Conservation (phyloP, 2,888 invertebrate species). For the Drosophila mercatorum region DNA sequence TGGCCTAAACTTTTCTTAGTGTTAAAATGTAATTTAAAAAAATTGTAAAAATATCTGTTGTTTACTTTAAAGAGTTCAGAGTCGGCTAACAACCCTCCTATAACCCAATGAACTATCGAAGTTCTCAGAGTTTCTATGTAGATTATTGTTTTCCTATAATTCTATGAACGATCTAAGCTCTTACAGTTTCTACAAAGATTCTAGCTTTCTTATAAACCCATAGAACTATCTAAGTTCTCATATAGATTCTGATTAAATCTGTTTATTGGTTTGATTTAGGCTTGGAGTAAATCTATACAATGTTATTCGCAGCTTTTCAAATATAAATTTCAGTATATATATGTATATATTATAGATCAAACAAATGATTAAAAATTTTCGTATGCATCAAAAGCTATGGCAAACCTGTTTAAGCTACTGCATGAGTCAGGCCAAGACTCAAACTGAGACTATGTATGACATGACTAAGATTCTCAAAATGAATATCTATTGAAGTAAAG, state of each 20-base stretch:
- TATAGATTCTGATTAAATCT: no score
- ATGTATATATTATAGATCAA: not conserved
- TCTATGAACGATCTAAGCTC: no score
- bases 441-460: not conserved
- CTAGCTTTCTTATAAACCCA: no score
- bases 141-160: no score
- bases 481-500: not conserved
- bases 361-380: not conserved
- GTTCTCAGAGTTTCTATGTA: no score
- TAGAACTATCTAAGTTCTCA: no score
- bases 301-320: not conserved
- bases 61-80: not conserved
- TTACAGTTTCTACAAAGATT: no score
- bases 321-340: not conserved
- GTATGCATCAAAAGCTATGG: not conserved
- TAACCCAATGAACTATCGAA: no score
- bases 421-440: not conserved
- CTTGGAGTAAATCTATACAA: no score
- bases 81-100: not conserved
- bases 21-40: not conserved
- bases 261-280: no score
- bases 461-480: slow-evolving; percentile 6
- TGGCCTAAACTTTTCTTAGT: not conserved
- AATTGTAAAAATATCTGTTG: not conserved
- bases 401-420: not conserved